Evolutionary conservation across 2,797 vertebrate species (phyloP).

Genomic region (Gorsachius magnificus): DNA sequence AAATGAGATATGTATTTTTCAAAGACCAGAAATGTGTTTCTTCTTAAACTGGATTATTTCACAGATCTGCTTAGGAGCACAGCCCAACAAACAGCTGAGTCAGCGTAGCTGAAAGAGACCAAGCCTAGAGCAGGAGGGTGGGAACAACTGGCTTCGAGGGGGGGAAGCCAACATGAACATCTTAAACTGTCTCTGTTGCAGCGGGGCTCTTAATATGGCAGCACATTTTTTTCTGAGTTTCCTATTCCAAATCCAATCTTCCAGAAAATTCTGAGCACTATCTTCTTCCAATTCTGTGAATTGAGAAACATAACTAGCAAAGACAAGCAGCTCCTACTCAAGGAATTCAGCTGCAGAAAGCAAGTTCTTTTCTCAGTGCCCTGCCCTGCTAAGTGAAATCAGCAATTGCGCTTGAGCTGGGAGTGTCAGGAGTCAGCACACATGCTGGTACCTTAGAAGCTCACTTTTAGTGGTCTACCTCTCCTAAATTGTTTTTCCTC

Average conservation of each 20-base stretch:
- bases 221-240: background rate
- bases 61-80: background rate
- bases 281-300: background rate
- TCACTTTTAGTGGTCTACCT: background rate
- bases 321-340: background rate
- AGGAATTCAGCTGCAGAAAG: background rate
- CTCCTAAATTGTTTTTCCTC: background rate
- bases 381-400: background rate
- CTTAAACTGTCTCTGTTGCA: background rate
- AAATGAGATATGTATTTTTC: background rate
- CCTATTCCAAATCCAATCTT: background rate
- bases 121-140: background rate
- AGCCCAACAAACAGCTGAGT: background rate
- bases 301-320: background rate
- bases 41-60: constrained; percentile 17
- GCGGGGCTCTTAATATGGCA: background rate
- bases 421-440: background rate
- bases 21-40: constrained; percentile 18
- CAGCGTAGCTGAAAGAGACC: background rate
- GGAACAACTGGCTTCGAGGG: background rate
- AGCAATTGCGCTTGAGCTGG: background rate
- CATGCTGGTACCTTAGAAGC: background rate
- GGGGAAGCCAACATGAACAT: background rate
- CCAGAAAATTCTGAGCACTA: background rate
- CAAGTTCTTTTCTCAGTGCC: background rate